A percentile compares a stretch with the other conserved stretches of the same genome.
Evolutionary conservation across 2,113 vertebrate species (phyloP).

Genomic region (Phoxinus phoxinus): DNA sequence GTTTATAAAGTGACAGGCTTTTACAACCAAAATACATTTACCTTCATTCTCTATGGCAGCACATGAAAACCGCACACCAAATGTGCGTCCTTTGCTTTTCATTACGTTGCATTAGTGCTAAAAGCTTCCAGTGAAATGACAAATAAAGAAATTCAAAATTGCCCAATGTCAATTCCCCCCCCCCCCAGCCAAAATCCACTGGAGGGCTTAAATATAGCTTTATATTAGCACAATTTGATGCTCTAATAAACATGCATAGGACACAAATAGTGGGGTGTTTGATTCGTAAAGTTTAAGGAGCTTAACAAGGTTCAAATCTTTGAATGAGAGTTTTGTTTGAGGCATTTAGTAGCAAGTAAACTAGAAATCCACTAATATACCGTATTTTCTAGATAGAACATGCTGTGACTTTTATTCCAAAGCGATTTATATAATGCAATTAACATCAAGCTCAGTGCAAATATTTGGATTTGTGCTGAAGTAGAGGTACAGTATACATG

Average conservation of each 20-base stretch:
- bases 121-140: background rate
- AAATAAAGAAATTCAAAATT: background rate
- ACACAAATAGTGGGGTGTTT: background rate
- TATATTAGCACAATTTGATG: background rate
- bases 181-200: background rate
- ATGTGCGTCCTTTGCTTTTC: slow-evolving; percentile 10
- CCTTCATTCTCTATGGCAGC: background rate
- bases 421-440: too few species aligned
- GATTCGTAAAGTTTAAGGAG: too few species aligned
- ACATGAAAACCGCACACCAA: background rate
- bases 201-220: background rate
- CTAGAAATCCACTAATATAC: too few species aligned
- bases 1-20: background rate
- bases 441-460: too few species aligned
- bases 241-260: background rate
- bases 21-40: background rate
- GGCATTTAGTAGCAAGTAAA: too few species aligned
- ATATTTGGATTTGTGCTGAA: too few species aligned
- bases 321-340: too few species aligned
- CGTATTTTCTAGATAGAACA: too few species aligned
- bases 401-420: too few species aligned
- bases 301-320: too few species aligned
- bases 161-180: background rate
- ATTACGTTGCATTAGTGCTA: background rate
- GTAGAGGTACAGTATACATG: too few species aligned